Percentiles rank a stretch among this genome's conserved stretches.
These are phyloP conservation scores for Stenodema calcarata DNA, from an alignment of 2,888 invertebrate species.

Conservation along the genomic window DNA sequence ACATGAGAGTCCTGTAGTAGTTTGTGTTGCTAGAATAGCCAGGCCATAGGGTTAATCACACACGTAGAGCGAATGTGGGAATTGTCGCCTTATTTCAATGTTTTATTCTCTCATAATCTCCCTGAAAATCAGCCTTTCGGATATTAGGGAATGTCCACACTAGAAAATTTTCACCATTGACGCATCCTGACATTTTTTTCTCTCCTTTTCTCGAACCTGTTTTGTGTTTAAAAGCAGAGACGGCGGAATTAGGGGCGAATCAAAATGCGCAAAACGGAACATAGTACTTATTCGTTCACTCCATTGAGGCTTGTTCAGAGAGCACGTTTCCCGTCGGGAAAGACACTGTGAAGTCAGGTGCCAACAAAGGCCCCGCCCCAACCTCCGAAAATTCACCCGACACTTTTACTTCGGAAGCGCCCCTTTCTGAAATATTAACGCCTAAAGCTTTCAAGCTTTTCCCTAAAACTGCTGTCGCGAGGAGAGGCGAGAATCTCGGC, in stretches of 20 bases:
- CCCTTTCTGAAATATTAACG: constrained; percentile 38
- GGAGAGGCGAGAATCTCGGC: constrained; percentile 1
- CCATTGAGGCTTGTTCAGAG: not conserved
- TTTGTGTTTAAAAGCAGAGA: not conserved
- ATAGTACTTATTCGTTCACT: not conserved
- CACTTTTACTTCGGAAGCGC: constrained; percentile 26
- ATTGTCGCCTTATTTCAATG: too few species aligned
- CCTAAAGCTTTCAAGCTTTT: constrained; percentile 39
- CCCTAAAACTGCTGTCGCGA: not conserved
- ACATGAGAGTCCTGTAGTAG: too few species aligned
- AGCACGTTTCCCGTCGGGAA: not conserved
- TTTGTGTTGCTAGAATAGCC: too few species aligned
- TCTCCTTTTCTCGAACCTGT: not conserved
- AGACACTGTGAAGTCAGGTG: not conserved
- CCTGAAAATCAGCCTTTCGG: too few species aligned
- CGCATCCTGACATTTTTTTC: not conserved
- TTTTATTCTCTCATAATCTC: too few species aligned
- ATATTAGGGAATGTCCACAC: too few species aligned
- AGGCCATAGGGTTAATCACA: too few species aligned
- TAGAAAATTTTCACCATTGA: too few species aligned
- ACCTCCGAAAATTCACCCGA: constrained; percentile 6
- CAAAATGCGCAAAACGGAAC: not conserved
- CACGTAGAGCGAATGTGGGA: too few species aligned
- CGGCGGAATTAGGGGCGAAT: not conserved
- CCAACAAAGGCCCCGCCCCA: constrained; percentile 36